Base-by-base conservation (phyloP, 2,888 invertebrate species). In the Resseliella maxima region DNA sequence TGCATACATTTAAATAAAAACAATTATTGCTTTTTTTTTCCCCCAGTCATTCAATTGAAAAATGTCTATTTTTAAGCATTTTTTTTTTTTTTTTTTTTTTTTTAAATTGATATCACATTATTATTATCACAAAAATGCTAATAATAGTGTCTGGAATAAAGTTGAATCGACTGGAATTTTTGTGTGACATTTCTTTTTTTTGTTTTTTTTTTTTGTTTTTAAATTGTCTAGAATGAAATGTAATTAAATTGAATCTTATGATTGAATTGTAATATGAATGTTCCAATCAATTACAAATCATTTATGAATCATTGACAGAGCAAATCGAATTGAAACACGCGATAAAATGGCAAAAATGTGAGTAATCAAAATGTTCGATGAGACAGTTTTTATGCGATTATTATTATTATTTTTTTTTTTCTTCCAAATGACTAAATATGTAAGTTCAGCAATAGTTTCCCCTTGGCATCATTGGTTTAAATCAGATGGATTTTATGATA, bases 121-220 rank as follows among this genome's bases (percentile, higher is more conserved):
- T 31, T 72, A 72, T 72, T 72, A 72, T 72, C 31, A 72, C 31
- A 72, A 72, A 72, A 31, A 72, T 72, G 31, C 72, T 72, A 72
- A 72, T 72, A 31, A 72, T 72, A 72, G 72, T 31, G 27, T 3
- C 72, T 3, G 31, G 72, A 72, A 31, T 15, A 35, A 15, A 31
- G 50, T 21, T 41, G 12, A 41, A 41, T 41, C 41, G 12, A 41
- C 41, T 41, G 5, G 41, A 41, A 41, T n/a, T n/a, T n/a, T n/a
- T n/a, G 12, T 41, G 41, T 41, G 5, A 8, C 41, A 8, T 41
- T n/a, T n/a, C n/a, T n/a, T n/a, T n/a, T n/a, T n/a, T n/a, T n/a
- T n/a, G n/a, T n/a, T n/a, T n/a, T n/a, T n/a, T n/a, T n/a, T n/a
- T n/a, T n/a, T n/a, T n/a, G n/a, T n/a, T n/a, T n/a, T n/a, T n/a